Percentiles rank a stretch among this genome's conserved stretches.
phyloP scores from a whole-genome alignment of 2,888 invertebrate genomes.

The Leptogaster cylindrica region DNA sequence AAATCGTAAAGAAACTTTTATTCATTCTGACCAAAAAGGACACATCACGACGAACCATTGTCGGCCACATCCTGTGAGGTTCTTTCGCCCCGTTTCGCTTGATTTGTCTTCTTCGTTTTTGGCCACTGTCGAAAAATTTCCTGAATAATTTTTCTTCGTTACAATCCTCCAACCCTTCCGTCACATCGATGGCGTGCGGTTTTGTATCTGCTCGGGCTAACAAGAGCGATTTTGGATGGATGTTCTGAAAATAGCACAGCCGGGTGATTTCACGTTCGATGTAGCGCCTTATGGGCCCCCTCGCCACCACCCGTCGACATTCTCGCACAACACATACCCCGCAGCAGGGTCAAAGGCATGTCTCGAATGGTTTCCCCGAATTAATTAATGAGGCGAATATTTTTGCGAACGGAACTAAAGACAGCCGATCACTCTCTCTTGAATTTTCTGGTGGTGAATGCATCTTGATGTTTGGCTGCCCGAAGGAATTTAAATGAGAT shows the following conservation, averaged over 20 bases:
- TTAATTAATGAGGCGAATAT: conserved; percentile 39
- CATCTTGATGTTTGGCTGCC: neutral
- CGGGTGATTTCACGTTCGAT: conserved; percentile 25
- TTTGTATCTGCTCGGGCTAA: conserved; percentile 23
- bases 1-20: neutral
- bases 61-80: neutral
- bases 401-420: too few species aligned
- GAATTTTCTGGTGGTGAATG: too few species aligned
- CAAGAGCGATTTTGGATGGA: conserved; percentile 18
- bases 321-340: neutral
- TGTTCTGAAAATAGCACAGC: conserved; percentile 21
- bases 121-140: conserved; percentile 8
- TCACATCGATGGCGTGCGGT: neutral
- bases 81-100: neutral
- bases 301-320: neutral
- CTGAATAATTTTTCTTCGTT: neutral
- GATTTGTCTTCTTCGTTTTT: conserved; percentile 10
- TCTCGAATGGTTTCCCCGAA: conserved; percentile 26
- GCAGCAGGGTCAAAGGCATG: conserved; percentile 19
- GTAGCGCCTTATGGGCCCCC: conserved; percentile 10
- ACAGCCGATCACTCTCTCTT: too few species aligned
- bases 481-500: conserved; percentile 8
- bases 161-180: neutral
- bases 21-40: conserved; percentile 1
- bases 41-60: too few species aligned